phyloP scores from a whole-genome alignment of 1,140 invertebrate genomes.

The Rhyacophila brunnea region DNA sequence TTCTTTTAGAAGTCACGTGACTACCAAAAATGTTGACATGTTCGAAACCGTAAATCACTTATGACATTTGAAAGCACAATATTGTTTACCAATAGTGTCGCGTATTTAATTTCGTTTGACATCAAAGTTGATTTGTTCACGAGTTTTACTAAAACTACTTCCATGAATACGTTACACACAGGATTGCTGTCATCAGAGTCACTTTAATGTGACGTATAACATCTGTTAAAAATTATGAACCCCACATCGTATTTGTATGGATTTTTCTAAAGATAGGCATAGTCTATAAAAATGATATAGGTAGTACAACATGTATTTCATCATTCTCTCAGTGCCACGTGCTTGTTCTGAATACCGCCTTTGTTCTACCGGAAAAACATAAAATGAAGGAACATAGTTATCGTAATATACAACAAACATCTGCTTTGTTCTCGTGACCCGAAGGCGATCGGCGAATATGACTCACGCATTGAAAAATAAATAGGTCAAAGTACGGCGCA shows the following conservation, averaged over 20 bases:
- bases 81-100: no score
- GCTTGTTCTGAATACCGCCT: conserved; percentile 20
- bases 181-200: no score
- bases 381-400: conserved; percentile 17
- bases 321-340: conserved; percentile 15
- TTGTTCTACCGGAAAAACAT: conserved; percentile 24
- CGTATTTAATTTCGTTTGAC: no score
- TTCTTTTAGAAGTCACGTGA: no score
- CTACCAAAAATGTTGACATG: no score
- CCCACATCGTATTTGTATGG: conserved; percentile 11
- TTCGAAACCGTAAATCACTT: no score
- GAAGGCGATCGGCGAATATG: conserved; percentile 20
- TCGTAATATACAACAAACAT: conserved; percentile 25
- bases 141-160: no score
- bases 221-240: conserved; percentile 10
- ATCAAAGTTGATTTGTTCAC: no score
- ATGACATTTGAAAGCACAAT: no score
- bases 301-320: no score
- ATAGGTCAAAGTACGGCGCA: conserved; percentile 34
- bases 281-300: background rate
- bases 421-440: conserved; percentile 33
- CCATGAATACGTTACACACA: no score
- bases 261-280: conserved; percentile 16
- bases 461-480: conserved; percentile 31
- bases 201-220: no score